phyloP scores from a whole-genome alignment of 2,888 invertebrate genomes.

The Ellobium chinense region DNA sequence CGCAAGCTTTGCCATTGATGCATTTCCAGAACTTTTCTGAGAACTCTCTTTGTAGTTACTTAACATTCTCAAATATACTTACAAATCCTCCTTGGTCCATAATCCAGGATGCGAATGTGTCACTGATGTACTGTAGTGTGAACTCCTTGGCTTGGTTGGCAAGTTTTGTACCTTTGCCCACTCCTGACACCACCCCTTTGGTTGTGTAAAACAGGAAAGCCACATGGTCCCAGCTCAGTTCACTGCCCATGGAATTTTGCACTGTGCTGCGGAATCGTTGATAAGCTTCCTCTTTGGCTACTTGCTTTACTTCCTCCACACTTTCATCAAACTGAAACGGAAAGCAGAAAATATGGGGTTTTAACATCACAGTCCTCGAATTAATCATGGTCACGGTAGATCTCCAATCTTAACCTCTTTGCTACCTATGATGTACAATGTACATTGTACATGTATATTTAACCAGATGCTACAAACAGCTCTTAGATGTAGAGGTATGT shows the following conservation, averaged over 20 bases:
- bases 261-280: constrained; percentile 70
- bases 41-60: no score
- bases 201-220: constrained; percentile 75
- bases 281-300: constrained; percentile 69
- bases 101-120: constrained; percentile 76
- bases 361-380: no score
- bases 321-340: constrained; percentile 39
- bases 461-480: no score
- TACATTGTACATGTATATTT: no score
- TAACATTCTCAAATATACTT: constrained; percentile 56
- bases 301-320: constrained; percentile 52
- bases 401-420: no score
- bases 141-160: constrained; percentile 74
- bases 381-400: no score
- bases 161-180: constrained; percentile 69
- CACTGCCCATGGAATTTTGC: constrained; percentile 65
- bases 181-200: constrained; percentile 68
- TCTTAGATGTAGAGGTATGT: no score
- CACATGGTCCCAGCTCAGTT: constrained; percentile 73
- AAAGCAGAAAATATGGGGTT: no score
- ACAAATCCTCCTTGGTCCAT: constrained; percentile 78
- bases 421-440: no score
- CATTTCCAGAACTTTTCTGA: background rate
- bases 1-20: background rate
- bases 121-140: constrained; percentile 74